phyloP scores from a whole-genome alignment of 2,888 invertebrate genomes.

The Amphipyra berbera region DNA sequence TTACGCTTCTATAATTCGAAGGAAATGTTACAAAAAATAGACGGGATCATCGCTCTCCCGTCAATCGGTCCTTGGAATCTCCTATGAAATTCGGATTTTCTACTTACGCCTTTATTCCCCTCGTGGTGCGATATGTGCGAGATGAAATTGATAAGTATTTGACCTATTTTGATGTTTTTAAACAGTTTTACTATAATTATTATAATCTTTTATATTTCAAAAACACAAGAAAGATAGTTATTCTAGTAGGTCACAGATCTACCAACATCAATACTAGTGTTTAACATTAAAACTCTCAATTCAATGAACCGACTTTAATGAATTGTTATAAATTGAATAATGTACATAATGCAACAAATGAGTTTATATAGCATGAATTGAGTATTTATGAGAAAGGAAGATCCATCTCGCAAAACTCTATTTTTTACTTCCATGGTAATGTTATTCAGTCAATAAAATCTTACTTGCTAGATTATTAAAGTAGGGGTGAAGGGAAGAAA shows the following conservation, averaged over 20 bases:
- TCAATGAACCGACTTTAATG: conserved; percentile 62
- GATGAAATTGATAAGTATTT: conserved; percentile 22
- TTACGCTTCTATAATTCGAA: conserved; percentile 29
- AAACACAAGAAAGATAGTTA: conserved; percentile 8
- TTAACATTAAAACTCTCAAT: conserved; percentile 59
- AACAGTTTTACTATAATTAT: not conserved
- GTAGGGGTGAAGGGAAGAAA: conserved; percentile 64
- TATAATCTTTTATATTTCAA: conserved; percentile 8
- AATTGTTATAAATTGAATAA: conserved; percentile 61
- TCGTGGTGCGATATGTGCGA: conserved; percentile 32
- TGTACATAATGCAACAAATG: conserved; percentile 61
- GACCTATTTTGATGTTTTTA: conserved; percentile 4
- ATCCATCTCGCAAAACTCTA: conserved; percentile 48
- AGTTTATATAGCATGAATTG: conserved; percentile 57
- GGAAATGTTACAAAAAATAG: conserved; percentile 31
- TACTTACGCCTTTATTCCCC: conserved; percentile 55
- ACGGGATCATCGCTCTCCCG: not conserved
- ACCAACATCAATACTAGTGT: conserved; percentile 41
- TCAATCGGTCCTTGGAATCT: conserved; percentile 12
- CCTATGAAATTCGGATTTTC: conserved; percentile 25
- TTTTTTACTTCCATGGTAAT: conserved; percentile 49
- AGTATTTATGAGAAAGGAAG: conserved; percentile 52
- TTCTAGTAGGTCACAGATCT: conserved; percentile 31
- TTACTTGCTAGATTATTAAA: conserved; percentile 50
- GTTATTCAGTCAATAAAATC: conserved; percentile 62